Evolutionary conservation across 1,140 invertebrate species (phyloP).

Genomic region (Cecropterus lyciades): DNA sequence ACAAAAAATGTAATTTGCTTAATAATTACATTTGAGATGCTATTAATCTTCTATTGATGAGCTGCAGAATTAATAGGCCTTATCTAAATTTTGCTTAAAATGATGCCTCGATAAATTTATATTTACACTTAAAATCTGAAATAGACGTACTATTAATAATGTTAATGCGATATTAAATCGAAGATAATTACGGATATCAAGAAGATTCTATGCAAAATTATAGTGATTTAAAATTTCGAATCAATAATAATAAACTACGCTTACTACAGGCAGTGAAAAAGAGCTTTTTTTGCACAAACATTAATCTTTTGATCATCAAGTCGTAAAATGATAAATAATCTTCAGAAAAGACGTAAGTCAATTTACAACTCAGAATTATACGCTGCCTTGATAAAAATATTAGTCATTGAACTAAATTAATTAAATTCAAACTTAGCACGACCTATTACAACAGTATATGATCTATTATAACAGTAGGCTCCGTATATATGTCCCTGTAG

Average conservation of each 20-base stretch:
- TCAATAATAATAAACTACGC: neutral
- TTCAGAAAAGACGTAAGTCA: too few species aligned
- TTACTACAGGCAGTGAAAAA: neutral
- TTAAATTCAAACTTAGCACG: too few species aligned
- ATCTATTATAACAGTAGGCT: too few species aligned
- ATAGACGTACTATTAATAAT: constrained; percentile 13
- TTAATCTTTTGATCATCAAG: neutral
- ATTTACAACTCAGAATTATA: too few species aligned
- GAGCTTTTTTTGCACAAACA: neutral
- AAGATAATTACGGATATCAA: constrained; percentile 15
- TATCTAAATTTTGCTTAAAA: constrained; percentile 14
- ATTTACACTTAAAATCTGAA: constrained; percentile 21
- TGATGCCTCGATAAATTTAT: constrained; percentile 21
- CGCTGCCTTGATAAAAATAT: too few species aligned
- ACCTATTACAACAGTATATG: too few species aligned
- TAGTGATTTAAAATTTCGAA: constrained; percentile 10
- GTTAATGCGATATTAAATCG: constrained; percentile 25
- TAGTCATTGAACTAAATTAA: too few species aligned
- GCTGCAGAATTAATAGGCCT: constrained; percentile 11
- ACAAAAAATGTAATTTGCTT: neutral
- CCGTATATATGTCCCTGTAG: too few species aligned
- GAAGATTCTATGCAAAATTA: constrained; percentile 12
- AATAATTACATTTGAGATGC: neutral
- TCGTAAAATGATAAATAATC: neutral
- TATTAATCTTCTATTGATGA: constrained; percentile 27